phyloP scores from a whole-genome alignment of 1,140 invertebrate genomes.

The Sweltsa coloradensis region DNA sequence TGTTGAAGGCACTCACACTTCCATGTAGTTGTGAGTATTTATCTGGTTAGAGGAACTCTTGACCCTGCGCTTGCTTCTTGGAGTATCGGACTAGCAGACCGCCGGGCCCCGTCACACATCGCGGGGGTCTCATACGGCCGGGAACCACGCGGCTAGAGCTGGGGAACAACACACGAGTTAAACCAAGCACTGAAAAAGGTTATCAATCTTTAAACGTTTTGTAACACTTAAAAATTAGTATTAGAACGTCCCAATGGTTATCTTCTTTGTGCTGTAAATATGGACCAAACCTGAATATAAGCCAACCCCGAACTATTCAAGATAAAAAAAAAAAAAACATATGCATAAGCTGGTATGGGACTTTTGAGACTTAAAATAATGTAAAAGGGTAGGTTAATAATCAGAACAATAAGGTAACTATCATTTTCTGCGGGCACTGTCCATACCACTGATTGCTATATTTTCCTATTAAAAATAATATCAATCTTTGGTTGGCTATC shows the following conservation, averaged over 20 bases:
- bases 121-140: conserved; percentile 51
- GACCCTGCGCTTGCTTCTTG: conserved; percentile 62
- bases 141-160: conserved; percentile 54
- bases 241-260: not conserved
- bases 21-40: conserved; percentile 61
- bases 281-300: not conserved
- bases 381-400: too few species aligned
- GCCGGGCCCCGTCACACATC: conserved; percentile 68
- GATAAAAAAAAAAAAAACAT: not conserved
- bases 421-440: too few species aligned
- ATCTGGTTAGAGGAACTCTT: conserved; percentile 72
- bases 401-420: too few species aligned
- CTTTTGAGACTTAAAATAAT: too few species aligned
- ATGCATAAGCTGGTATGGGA: too few species aligned
- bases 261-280: not conserved
- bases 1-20: conserved; percentile 39
- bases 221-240: not conserved
- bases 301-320: too few species aligned
- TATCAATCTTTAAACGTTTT: not conserved
- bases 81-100: conserved; percentile 74
- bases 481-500: too few species aligned
- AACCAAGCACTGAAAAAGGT: not conserved
- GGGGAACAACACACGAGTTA: conserved; percentile 17
- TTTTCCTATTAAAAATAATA: too few species aligned
- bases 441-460: too few species aligned